Conservation (phyloP, 1,140 invertebrate genomes). For the Lepidotrigona ventralis region DNA sequence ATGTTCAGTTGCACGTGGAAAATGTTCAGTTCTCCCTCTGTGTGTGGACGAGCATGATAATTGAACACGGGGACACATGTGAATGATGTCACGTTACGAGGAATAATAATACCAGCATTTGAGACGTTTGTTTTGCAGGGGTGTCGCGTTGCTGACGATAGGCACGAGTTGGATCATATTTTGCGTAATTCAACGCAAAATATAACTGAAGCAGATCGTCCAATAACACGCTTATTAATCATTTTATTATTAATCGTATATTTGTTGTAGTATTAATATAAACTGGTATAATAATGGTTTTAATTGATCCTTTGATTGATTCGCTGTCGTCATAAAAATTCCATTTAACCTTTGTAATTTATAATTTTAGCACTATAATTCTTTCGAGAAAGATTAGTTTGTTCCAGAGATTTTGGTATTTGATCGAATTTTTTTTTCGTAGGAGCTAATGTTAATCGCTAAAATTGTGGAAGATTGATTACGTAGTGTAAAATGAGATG, state of each 20-base stretch:
- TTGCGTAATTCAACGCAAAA: background rate
- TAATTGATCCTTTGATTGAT: no score
- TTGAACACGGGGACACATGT: background rate
- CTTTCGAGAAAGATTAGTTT: no score
- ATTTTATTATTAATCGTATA: background rate
- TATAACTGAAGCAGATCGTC: background rate
- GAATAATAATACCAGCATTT: background rate
- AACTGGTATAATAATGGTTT: no score
- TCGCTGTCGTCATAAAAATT: no score
- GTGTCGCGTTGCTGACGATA: background rate
- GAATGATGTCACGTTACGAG: constrained; percentile 9
- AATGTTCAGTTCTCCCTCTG: background rate
- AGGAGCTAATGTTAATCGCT: no score
- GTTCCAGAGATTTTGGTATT: background rate
- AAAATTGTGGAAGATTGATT: background rate
- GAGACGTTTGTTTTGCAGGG: background rate
- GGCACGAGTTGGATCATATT: background rate
- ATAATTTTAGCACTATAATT: background rate
- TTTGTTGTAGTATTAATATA: no score
- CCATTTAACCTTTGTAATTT: no score
- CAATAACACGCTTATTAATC: background rate
- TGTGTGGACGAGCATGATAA: background rate
- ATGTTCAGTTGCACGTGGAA: background rate
- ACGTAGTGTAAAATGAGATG: no score
- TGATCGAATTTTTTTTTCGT: background rate